Evolutionary conservation across 64 coral and sea anemone species (phyloP).

Genomic region (Dendrophyllia cribrosa): DNA sequence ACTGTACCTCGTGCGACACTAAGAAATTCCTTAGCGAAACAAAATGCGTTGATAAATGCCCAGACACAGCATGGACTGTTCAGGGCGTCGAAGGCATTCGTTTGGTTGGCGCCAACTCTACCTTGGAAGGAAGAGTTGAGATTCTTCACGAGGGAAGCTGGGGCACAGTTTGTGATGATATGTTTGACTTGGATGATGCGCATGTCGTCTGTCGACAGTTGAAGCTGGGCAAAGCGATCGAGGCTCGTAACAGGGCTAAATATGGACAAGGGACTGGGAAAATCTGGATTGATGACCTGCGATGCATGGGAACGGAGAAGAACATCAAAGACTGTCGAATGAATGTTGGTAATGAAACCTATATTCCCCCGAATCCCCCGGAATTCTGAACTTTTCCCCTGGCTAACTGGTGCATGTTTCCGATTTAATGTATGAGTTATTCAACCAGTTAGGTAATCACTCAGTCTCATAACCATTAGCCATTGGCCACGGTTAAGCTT

Average conservation of each 20-base stretch:
- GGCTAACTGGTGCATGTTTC: too few relatives aligned
- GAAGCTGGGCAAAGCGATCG: constrained; percentile 54
- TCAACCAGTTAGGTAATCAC: too few relatives aligned
- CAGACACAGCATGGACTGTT: background rate
- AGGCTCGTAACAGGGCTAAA: constrained; percentile 13
- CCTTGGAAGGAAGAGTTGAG: constrained; percentile 65
- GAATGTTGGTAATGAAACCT: constrained; percentile 52
- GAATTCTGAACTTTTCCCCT: too few relatives aligned
- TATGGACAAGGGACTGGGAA: constrained; percentile 63
- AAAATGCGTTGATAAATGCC: background rate
- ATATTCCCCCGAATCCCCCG: too few relatives aligned
- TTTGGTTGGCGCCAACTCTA: constrained; percentile 70
- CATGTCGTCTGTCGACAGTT: constrained; percentile 76
- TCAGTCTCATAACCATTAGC: too few relatives aligned
- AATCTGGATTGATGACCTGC: constrained; percentile 81
- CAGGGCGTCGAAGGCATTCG: constrained; percentile 45
- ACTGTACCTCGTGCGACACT: constrained; percentile 36
- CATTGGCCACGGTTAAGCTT: too few relatives aligned
- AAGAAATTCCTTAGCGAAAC: background rate
- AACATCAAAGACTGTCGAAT: constrained; percentile 62
- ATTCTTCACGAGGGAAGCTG: constrained; percentile 65
- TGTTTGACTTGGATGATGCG: constrained; percentile 49
- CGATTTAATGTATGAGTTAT: too few relatives aligned
- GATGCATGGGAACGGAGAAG: constrained; percentile 69
- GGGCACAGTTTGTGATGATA: constrained; percentile 87